phyloP scores from a whole-genome alignment of 2,797 vertebrate species.

The Centropyge bicolor region DNA sequence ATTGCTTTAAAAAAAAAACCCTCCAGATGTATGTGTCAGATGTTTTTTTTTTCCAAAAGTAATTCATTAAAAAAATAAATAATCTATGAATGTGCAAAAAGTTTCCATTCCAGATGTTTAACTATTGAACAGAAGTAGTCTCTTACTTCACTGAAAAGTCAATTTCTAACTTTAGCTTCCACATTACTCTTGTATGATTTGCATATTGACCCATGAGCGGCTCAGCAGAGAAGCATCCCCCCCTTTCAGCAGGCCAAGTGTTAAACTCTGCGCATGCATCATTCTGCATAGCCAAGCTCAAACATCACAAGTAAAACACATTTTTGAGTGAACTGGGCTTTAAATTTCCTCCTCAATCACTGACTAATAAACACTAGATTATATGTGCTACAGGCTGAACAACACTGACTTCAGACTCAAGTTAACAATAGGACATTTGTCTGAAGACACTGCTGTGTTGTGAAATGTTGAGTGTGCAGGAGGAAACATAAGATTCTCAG shows the following conservation, averaged over 20 bases:
- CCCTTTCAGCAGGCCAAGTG: neutral
- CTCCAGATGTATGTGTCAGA: neutral
- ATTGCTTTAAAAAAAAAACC: neutral
- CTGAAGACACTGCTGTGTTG: conserved; percentile 35
- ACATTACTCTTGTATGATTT: neutral
- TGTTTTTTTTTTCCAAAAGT: neutral
- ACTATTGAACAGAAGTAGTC: neutral
- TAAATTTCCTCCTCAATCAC: neutral
- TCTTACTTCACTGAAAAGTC: neutral
- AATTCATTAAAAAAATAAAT: no score
- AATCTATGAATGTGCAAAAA: neutral
- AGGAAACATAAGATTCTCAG: conserved; percentile 38
- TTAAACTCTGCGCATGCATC: neutral
- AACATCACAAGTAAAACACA: neutral
- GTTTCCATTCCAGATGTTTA: neutral
- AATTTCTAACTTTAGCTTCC: neutral
- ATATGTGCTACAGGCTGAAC: neutral
- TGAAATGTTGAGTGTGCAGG: conserved; percentile 36
- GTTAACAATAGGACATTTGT: neutral
- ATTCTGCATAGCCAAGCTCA: neutral
- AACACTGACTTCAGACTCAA: neutral
- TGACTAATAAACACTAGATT: neutral
- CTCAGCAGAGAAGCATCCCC: neutral
- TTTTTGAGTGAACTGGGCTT: neutral
- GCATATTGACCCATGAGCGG: neutral